Base-by-base conservation (phyloP, 2,888 invertebrate species). In the Emmelina monodactyla region DNA sequence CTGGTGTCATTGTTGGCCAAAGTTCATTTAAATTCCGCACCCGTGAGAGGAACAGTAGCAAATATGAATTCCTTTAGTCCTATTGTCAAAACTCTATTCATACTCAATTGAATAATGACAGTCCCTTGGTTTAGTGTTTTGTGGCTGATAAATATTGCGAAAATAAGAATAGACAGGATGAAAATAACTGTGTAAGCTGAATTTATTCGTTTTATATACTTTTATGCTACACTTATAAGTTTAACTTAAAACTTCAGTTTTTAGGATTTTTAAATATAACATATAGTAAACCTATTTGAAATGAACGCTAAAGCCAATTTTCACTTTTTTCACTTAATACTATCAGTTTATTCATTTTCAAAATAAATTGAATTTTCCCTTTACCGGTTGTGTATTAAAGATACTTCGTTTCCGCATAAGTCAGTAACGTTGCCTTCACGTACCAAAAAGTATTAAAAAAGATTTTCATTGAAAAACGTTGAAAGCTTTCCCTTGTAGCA, bases 11-110 rank as follows among this genome's bases (percentile, higher is more conserved):
- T 75, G 72, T 75, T 71, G 75, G 70, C 67, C 70, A 75, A 73
- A 76, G 78, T 76, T 76, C 75, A 76, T 78, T 78, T 76, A 72
- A 73, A 76, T 76, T 76, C 75, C 61, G 61, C 53, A 60, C 64
- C 67, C 64, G 71, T 71, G 70, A 73, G 72, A 69, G 69, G 66
- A 72, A 73, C 75, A 66, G 73, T 73, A 65, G 71, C 73, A 73
- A 76, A 75, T 78, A 73, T 75, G 75, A 75, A 73, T 75, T 72
- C 70, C 70, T 71, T 70, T 70, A 66, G 65, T 63, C 58, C 68
- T 58, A 73, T 75, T 76, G 72, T 75, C 67, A 64, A 64, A 69
- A 63, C 64, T 67, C 58, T 66, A 25, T 64, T 69, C 58, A 61
- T 62, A 61, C 61, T 62, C 51, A 66, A 59, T 64, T 56, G 62